Percentiles rank a stretch among this genome's conserved stretches.
Evolutionary conservation across 2,113 vertebrate genomes (phyloP).

Genomic region (Nymphicus hollandicus): DNA sequence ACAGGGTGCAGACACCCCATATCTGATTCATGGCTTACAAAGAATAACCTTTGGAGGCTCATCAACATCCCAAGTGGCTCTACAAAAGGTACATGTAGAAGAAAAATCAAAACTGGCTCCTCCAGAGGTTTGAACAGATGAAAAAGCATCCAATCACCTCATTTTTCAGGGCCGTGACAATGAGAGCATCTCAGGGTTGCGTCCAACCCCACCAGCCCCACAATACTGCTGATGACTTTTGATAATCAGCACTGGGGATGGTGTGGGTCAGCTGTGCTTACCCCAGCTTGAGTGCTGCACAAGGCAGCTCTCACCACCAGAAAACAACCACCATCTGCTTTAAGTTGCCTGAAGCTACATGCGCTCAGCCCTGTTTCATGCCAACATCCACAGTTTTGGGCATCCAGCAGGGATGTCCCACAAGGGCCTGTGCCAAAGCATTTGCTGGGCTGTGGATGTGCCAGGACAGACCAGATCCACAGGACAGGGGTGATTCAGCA

Average conservation of each 20-base stretch:
- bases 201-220: not conserved
- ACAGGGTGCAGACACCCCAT: not conserved
- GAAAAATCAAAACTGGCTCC: not conserved
- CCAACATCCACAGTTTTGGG: not conserved
- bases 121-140: not conserved
- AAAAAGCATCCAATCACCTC: not conserved
- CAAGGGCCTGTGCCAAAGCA: not conserved
- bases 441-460: not conserved
- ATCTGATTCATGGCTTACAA: not conserved
- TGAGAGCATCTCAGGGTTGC: rapidly evolving
- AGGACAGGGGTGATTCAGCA: not conserved
- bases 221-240: not conserved
- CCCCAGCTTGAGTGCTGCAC: rapidly evolving
- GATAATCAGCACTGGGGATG: not conserved
- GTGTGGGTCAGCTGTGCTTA: not conserved
- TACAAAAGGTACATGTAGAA: not conserved
- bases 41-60: not conserved
- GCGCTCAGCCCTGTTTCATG: not conserved
- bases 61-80: not conserved
- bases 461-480: not conserved
- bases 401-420: rapidly evolving
- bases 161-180: not conserved
- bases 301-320: not conserved
- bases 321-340: not conserved
- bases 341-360: rapidly evolving